A percentile compares a stretch with the other conserved stretches of the same genome.
Evolutionary conservation across 2,797 vertebrate species (phyloP).

Genomic region (Moxostoma hubbsi): DNA sequence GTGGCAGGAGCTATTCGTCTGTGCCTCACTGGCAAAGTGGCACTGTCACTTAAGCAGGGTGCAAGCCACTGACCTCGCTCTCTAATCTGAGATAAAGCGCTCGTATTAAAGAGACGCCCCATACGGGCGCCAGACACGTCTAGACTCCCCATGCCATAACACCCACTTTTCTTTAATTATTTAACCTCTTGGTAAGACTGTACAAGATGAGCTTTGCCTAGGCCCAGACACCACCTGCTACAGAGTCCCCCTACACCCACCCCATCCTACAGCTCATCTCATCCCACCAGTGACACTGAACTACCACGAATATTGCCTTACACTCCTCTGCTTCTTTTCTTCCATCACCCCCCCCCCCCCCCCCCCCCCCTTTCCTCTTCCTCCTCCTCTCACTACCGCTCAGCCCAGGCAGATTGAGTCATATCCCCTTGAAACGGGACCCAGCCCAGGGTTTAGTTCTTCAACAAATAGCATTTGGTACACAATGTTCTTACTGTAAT

Average conservation of each 20-base stretch:
- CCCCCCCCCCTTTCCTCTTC: constrained; percentile 15
- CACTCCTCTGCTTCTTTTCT: constrained; percentile 26
- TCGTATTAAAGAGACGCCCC: constrained; percentile 68
- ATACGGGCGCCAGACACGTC: constrained; percentile 73
- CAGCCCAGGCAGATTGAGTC: constrained; percentile 47
- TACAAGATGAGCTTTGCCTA: constrained; percentile 76
- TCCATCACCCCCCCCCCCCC: constrained; percentile 10
- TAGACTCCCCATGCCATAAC: constrained; percentile 71
- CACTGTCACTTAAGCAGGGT: constrained; percentile 58
- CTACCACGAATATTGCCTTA: constrained; percentile 38
- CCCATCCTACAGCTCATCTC: constrained; percentile 21
- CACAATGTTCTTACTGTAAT: constrained; percentile 47
- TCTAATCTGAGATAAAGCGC: constrained; percentile 73
- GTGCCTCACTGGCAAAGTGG: constrained; percentile 32
- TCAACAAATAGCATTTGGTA: constrained; percentile 44
- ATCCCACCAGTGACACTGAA: constrained; percentile 25
- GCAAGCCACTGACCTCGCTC: constrained; percentile 64
- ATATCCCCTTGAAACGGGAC: constrained; percentile 49
- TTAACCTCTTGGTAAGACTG: constrained; percentile 74
- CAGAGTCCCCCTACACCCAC: constrained; percentile 48
- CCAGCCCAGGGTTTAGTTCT: constrained; percentile 43
- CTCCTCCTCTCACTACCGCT: constrained; percentile 27
- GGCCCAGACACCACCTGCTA: constrained; percentile 73
- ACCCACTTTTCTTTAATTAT: constrained; percentile 75
- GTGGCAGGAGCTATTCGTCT: constrained; percentile 36